Evolutionary conservation across 2,888 invertebrate species (phyloP).

Genomic region (Fabriciana adippe): DNA sequence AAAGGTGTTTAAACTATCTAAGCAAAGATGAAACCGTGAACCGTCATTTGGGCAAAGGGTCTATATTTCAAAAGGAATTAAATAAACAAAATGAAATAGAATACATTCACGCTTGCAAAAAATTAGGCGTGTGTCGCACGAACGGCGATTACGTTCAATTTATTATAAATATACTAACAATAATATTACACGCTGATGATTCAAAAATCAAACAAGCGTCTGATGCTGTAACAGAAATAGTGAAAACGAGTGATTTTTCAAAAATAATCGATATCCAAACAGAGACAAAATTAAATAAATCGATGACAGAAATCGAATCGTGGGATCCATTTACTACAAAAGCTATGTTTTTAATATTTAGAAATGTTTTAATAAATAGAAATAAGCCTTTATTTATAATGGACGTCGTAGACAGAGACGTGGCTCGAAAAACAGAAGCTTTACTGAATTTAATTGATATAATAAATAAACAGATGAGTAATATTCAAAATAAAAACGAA

Average conservation of each 20-base stretch:
- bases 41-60: conserved; percentile 22
- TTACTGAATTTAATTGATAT: conserved; percentile 50
- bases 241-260: conserved; percentile 44
- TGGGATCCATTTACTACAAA: conserved; percentile 30
- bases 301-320: conserved; percentile 35
- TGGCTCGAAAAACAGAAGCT: conserved; percentile 47
- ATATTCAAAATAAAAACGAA: conserved; percentile 40
- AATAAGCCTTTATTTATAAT: conserved; percentile 47
- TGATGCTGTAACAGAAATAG: conserved; percentile 50
- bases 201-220: conserved; percentile 45
- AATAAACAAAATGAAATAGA: conserved; percentile 46
- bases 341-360: conserved; percentile 41
- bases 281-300: conserved; percentile 33
- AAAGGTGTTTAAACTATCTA: conserved; percentile 49
- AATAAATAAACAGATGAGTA: conserved; percentile 44
- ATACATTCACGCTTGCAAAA: conserved; percentile 49
- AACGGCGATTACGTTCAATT: conserved; percentile 46
- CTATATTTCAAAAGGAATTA: conserved; percentile 46
- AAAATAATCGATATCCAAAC: conserved; percentile 38
- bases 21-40: conserved; percentile 43
- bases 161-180: conserved; percentile 43
- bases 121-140: conserved; percentile 52
- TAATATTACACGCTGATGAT: conserved; percentile 44
- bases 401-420: conserved; percentile 9
- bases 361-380: conserved; percentile 44